Evolutionary conservation across 2,113 vertebrate species (phyloP).

Genomic region (Myotis lucifugus): DNA sequence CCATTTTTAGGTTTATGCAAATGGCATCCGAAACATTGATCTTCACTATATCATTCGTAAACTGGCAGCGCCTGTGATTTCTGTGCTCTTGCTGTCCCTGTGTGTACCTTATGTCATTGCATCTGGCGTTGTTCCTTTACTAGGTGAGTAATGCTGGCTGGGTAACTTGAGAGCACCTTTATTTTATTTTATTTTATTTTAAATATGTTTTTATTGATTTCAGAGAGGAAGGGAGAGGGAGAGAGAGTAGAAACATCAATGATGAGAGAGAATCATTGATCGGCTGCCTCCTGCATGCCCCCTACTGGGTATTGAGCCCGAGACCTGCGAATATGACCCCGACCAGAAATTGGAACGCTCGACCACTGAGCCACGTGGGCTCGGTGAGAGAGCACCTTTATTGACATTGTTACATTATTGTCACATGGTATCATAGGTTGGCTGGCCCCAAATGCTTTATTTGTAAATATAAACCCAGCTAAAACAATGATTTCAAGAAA

Average conservation of each 20-base stretch:
- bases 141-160: conserved; percentile 87
- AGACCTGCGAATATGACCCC: too few relatives aligned
- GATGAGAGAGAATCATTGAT: too few relatives aligned
- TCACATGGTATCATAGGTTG: not conserved
- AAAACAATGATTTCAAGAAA: not conserved
- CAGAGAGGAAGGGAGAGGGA: too few relatives aligned
- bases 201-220: too few relatives aligned
- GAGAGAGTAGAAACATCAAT: too few relatives aligned
- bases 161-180: not conserved
- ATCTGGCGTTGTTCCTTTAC: conserved; percentile 91
- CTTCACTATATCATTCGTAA: conserved; percentile 97
- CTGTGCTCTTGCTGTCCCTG: conserved; percentile 94
- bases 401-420: not conserved
- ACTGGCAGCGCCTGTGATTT: conserved; percentile 96
- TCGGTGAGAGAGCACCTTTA: not conserved
- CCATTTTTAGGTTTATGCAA: conserved; percentile 92
- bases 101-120: conserved; percentile 97
- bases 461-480: not conserved
- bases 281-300: too few relatives aligned
- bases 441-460: not conserved
- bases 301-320: too few relatives aligned
- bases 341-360: too few relatives aligned
- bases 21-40: conserved; percentile 98
- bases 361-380: too few relatives aligned
- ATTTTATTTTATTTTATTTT: too few relatives aligned